Evolutionary conservation across 2,888 invertebrate species (phyloP).

Genomic region (Laothoe populi): DNA sequence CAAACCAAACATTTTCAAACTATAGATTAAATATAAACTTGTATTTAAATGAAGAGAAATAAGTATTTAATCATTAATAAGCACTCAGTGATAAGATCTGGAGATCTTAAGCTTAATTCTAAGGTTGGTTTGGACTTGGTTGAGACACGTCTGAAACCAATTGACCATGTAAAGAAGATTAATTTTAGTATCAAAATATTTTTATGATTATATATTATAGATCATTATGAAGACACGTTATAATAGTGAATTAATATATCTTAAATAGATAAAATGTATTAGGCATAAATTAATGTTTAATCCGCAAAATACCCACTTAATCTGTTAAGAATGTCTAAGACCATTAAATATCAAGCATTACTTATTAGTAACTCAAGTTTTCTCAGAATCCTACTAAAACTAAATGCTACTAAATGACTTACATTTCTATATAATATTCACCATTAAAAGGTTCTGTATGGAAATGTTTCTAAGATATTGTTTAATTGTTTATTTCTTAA

Average conservation of each 20-base stretch:
- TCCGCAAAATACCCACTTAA: background rate
- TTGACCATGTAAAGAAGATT: background rate
- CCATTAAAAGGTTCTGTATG: background rate
- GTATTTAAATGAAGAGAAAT: background rate
- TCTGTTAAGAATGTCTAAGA: background rate
- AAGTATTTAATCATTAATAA: background rate
- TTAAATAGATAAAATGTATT: background rate
- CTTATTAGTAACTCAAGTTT: background rate
- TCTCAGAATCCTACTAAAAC: background rate
- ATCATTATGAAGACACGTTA: background rate
- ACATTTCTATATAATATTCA: background rate
- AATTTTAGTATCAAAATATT: background rate
- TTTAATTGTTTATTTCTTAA: background rate
- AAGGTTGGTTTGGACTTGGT: too few species aligned
- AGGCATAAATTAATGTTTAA: background rate
- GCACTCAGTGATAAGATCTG: background rate
- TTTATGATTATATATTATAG: constrained; percentile 10
- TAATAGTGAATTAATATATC: background rate
- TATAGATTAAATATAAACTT: background rate
- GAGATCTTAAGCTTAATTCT: too few species aligned
- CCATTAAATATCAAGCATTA: background rate
- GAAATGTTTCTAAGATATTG: background rate
- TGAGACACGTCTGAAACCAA: too few species aligned
- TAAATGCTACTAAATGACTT: background rate
- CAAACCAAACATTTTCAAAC: constrained; percentile 84